These are phyloP conservation scores for Ia io DNA, from an alignment of 2,113 vertebrate species.

Conservation along the genomic window DNA sequence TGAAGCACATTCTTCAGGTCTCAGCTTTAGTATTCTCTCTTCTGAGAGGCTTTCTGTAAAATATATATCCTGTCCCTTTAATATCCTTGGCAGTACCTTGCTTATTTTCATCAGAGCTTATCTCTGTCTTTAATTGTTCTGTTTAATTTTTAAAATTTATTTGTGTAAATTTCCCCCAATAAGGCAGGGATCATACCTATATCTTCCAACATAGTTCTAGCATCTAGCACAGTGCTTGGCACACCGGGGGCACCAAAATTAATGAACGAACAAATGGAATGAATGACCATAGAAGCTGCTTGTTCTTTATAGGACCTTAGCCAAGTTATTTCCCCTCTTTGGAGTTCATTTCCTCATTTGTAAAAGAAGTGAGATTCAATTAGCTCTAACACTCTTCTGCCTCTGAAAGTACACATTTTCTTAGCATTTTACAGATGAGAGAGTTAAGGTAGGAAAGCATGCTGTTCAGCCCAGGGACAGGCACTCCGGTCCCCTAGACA, in stretches of 20 bases:
- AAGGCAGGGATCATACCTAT: neutral
- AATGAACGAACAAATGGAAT: neutral
- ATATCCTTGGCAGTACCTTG: neutral
- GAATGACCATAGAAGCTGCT: neutral
- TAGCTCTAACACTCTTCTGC: neutral
- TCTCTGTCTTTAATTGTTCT: neutral
- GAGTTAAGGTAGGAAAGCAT: neutral
- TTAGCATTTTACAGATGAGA: neutral
- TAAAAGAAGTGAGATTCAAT: neutral
- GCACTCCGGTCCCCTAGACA: neutral
- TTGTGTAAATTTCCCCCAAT: neutral
- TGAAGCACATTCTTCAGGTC: neutral
- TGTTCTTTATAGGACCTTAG: neutral
- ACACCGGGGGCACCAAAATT: fast-evolving
- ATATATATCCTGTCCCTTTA: neutral
- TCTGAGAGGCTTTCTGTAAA: neutral
- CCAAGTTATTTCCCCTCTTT: neutral
- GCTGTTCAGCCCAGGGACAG: neutral
- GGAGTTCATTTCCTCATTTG: neutral
- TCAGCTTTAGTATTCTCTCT: neutral
- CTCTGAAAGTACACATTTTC: neutral
- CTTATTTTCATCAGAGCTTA: neutral
- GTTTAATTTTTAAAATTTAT: neutral
- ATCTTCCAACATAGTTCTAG: neutral
- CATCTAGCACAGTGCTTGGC: neutral